Conservation (phyloP, 1,140 invertebrate species). For the Palaemon carinicauda region DNA sequence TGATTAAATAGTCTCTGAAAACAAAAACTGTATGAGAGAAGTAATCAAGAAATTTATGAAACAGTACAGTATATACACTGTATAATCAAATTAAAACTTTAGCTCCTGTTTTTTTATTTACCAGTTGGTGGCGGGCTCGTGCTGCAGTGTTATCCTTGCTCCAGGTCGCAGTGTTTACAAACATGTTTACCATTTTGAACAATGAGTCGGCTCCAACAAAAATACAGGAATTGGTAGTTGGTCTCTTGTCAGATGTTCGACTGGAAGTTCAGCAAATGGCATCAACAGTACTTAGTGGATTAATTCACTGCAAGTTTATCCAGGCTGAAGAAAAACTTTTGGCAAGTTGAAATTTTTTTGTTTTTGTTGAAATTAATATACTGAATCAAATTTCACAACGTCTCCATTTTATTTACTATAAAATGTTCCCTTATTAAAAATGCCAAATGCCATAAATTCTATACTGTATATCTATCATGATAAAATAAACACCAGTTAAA, state of each 20-base stretch:
- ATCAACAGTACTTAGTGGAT: slow-evolving; percentile 81
- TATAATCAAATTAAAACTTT: background rate
- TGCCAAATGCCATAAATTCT: too few relatives aligned
- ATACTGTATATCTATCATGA: too few relatives aligned
- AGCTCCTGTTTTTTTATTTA: background rate
- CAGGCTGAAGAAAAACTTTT: slow-evolving; percentile 38
- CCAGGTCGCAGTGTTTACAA: slow-evolving; percentile 84
- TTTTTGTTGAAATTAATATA: too few relatives aligned
- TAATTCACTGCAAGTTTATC: slow-evolving; percentile 86
- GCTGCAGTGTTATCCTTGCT: slow-evolving; percentile 78
- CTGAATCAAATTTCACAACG: too few relatives aligned
- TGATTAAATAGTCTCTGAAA: too few relatives aligned
- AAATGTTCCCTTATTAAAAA: background rate
- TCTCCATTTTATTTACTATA: too few relatives aligned
- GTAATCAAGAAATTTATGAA: background rate
- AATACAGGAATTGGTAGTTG: slow-evolving; percentile 71
- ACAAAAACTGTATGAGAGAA: too few relatives aligned
- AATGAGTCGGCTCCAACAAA: slow-evolving; percentile 18
- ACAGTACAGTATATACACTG: background rate
- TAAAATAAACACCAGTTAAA: too few relatives aligned
- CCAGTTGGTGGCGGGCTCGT: slow-evolving; percentile 81
- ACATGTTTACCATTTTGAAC: slow-evolving; percentile 78
- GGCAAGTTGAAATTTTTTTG: slow-evolving; percentile 1
- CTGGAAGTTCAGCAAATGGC: slow-evolving; percentile 84
- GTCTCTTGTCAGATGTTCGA: slow-evolving; percentile 74